phyloP scores from a whole-genome alignment of 2,113 vertebrate genomes.

The Pteropus alecto region DNA sequence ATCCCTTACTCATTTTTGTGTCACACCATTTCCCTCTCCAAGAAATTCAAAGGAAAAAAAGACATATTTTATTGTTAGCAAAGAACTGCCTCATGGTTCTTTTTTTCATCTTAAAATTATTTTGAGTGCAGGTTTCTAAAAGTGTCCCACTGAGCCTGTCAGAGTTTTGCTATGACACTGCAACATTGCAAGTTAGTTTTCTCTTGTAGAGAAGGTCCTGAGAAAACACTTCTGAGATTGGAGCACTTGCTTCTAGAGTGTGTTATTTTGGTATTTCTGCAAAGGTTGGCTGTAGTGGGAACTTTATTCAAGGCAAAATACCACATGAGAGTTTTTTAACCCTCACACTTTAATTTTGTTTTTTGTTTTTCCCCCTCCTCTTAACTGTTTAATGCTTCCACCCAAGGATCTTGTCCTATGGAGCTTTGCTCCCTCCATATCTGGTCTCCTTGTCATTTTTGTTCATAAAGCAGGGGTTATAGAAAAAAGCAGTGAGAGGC shows the following conservation, averaged over 20 bases:
- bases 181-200: neutral
- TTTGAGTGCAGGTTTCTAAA: neutral
- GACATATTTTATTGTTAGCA: neutral
- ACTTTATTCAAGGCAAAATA: neutral
- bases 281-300: neutral
- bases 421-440: neutral
- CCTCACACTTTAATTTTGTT: neutral
- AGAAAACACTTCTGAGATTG: neutral
- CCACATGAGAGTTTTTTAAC: neutral
- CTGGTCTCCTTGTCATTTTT: neutral
- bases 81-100: neutral
- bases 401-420: neutral
- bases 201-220: neutral
- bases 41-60: neutral
- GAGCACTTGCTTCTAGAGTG: neutral
- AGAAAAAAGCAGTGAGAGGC: neutral
- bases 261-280: conserved; percentile 14
- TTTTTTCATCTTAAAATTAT: neutral
- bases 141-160: neutral
- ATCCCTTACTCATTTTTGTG: neutral
- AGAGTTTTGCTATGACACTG: neutral
- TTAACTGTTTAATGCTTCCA: neutral
- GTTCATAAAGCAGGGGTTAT: neutral
- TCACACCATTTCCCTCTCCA: neutral
- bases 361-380: neutral